phyloP scores from a whole-genome alignment of 2,888 invertebrate genomes.

The Platycheirus rosarum region DNA sequence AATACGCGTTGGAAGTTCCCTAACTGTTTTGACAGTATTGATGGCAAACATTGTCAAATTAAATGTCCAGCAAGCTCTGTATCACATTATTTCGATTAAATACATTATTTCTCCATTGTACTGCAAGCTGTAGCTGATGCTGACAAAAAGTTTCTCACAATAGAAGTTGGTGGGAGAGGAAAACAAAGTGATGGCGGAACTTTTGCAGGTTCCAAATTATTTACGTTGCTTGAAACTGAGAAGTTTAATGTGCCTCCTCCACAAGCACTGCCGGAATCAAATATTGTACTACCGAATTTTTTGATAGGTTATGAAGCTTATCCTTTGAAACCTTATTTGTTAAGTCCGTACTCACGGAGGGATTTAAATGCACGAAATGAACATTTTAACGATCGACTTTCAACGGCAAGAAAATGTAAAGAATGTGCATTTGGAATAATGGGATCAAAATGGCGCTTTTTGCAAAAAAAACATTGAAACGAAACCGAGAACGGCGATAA shows the following conservation, averaged over 20 bases:
- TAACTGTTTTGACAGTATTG: slow-evolving; percentile 46
- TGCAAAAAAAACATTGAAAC: slow-evolving; percentile 3
- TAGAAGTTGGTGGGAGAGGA: slow-evolving; percentile 16
- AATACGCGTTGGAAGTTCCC: slow-evolving; percentile 42
- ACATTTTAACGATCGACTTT: not conserved
- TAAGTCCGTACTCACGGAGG: too few relatives aligned
- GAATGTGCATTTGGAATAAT: slow-evolving; percentile 6
- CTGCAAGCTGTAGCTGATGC: slow-evolving; percentile 19
- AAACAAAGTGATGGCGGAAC: slow-evolving; percentile 24
- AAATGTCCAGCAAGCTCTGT: slow-evolving; percentile 38
- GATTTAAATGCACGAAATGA: not conserved
- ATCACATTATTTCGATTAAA: slow-evolving; percentile 21
- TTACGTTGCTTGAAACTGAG: not conserved
- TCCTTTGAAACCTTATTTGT: not conserved
- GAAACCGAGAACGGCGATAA: slow-evolving; percentile 7
- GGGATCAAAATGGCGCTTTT: not conserved
- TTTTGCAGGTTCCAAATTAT: not conserved
- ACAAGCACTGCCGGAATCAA: too few relatives aligned
- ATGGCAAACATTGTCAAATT: slow-evolving; percentile 49
- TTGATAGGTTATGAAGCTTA: slow-evolving; percentile 1
- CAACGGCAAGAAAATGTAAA: slow-evolving; percentile 1
- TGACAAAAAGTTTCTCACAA: slow-evolving; percentile 23
- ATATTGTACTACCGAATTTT: not conserved
- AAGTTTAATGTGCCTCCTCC: slow-evolving; percentile 3
- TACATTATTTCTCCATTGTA: slow-evolving; percentile 5